Evolutionary conservation across 1,140 invertebrate species (phyloP).

Genomic region (Apis cerana): DNA sequence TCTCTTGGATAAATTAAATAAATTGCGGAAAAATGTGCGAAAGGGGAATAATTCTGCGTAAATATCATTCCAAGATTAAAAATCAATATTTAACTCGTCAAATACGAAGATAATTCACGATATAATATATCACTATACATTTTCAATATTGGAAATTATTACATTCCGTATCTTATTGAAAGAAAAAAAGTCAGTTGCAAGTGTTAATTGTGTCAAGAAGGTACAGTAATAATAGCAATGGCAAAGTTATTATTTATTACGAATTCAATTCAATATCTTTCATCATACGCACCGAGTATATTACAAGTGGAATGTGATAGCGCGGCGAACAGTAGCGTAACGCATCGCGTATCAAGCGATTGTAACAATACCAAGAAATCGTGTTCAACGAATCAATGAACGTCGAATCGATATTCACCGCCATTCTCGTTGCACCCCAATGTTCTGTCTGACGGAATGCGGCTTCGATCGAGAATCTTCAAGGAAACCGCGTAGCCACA

Average conservation of each 20-base stretch:
- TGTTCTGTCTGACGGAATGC: conserved; percentile 17
- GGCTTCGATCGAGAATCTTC: conserved; percentile 49
- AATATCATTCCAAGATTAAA: neutral
- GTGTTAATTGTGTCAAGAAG: no score
- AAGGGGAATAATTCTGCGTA: neutral
- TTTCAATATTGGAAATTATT: no score
- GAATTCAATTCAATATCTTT: neutral
- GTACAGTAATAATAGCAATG: neutral
- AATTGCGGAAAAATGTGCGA: conserved; percentile 4
- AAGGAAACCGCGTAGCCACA: conserved; percentile 61
- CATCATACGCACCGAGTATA: neutral
- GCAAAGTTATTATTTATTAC: neutral
- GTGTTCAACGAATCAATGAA: conserved; percentile 42
- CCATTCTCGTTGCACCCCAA: neutral
- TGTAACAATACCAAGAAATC: conserved; percentile 46
- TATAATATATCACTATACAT: no score
- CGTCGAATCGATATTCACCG: conserved; percentile 37
- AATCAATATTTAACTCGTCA: no score
- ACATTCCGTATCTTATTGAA: no score
- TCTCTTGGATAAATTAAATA: neutral
- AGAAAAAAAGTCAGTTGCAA: no score
- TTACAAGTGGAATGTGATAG: conserved; percentile 21
- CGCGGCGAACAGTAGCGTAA: neutral
- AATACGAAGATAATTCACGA: no score
- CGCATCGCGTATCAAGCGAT: conserved; percentile 32